These are phyloP conservation scores for Sycophaga agraensis DNA, from an alignment of 1,140 invertebrate species.

Conservation along the genomic window DNA sequence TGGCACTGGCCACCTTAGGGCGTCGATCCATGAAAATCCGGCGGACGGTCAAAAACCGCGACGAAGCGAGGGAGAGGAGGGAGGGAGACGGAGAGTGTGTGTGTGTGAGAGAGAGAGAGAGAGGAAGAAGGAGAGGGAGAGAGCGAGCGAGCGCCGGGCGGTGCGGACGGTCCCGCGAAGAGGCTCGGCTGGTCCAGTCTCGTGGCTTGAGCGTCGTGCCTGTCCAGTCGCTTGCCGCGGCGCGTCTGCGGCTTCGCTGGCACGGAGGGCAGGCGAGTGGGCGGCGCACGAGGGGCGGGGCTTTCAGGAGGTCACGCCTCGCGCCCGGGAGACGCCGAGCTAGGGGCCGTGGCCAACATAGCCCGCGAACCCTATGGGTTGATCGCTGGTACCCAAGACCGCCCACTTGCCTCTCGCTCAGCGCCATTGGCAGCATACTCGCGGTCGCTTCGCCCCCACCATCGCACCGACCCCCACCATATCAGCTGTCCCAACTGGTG, in stretches of 20 bases:
- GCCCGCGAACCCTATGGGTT: neutral
- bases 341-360: neutral
- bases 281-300: neutral
- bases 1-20: no score
- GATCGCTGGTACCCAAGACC: neutral
- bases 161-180: neutral
- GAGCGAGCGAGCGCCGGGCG: no score
- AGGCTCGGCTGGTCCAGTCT: neutral
- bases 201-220: constrained; percentile 31
- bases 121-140: no score
- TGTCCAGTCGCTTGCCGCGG: constrained; percentile 56
- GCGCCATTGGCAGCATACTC: no score
- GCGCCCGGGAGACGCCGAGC: constrained; percentile 26
- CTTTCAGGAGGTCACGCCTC: no score
- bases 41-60: no score
- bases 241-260: constrained; percentile 46
- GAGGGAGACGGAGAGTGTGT: no score
- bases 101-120: no score
- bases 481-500: neutral
- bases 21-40: no score
- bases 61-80: no score
- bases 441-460: no score
- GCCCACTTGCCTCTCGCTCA: neutral
- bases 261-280: constrained; percentile 44
- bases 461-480: neutral